Evolutionary conservation across 2,113 vertebrate species (phyloP).

Genomic region (Corythaeola cristata): DNA sequence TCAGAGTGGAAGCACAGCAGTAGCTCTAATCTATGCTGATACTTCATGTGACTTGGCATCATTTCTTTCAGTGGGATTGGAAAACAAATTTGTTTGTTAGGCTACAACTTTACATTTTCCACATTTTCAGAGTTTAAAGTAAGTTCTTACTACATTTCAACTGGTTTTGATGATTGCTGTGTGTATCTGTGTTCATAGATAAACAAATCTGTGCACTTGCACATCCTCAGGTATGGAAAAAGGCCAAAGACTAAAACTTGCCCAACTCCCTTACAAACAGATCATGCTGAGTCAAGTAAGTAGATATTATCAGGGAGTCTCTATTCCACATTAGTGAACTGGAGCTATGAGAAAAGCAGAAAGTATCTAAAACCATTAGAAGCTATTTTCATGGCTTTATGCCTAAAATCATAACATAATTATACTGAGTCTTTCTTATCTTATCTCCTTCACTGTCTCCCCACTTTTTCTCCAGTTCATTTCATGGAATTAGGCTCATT

Average conservation of each 20-base stretch:
- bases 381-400: background rate
- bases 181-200: background rate
- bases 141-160: background rate
- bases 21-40: background rate
- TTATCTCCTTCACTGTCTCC: background rate
- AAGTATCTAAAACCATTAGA: background rate
- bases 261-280: background rate
- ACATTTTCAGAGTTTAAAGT: background rate
- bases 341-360: background rate
- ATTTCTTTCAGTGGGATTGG: background rate
- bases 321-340: fast-evolving
- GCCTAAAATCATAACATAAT: background rate
- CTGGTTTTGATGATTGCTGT: background rate
- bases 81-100: background rate
- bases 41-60: background rate
- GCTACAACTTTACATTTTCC: background rate
- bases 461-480: background rate
- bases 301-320: background rate
- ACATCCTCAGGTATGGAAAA: background rate
- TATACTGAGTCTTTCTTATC: background rate
- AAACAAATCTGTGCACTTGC: background rate
- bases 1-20: background rate
- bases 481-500: background rate
- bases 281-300: background rate
- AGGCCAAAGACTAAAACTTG: background rate